Percentiles rank a stretch among this genome's conserved stretches.
Evolutionary conservation across 2,888 invertebrate genomes (phyloP).

Genomic region (Spodoptera littoralis): DNA sequence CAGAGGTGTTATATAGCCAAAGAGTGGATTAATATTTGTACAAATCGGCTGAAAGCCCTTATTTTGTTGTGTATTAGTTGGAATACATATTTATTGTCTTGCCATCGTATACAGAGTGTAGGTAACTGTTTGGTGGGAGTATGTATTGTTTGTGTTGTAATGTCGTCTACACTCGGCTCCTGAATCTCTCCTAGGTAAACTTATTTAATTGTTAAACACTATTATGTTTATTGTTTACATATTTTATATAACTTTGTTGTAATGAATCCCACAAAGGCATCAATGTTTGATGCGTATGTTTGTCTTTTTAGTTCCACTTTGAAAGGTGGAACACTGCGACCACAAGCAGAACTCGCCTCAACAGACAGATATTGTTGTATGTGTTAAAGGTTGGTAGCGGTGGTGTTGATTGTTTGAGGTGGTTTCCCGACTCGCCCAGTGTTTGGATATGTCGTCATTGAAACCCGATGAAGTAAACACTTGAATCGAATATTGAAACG

Average conservation of each 20-base stretch:
- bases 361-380: no score
- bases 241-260: no score
- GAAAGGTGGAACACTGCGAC: no score
- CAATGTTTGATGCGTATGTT: no score
- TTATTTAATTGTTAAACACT: neutral
- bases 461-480: slow-evolving; percentile 19
- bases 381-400: no score
- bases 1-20: slow-evolving; percentile 82
- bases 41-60: slow-evolving; percentile 79
- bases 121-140: slow-evolving; percentile 46
- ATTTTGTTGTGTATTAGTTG: slow-evolving; percentile 70
- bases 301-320: no score
- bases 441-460: neutral
- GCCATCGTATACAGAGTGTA: slow-evolving; percentile 54
- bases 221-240: no score
- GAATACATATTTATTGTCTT: slow-evolving; percentile 62
- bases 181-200: slow-evolving; percentile 45
- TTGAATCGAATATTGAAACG: slow-evolving; percentile 59
- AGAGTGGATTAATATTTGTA: slow-evolving; percentile 76
- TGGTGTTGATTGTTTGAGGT: no score
- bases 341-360: no score
- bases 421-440: neutral
- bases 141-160: slow-evolving; percentile 39
- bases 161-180: slow-evolving; percentile 52
- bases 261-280: no score